Evolutionary conservation across 2,113 vertebrate genomes (phyloP), one percentile per base, ranked within the genome.

Genomic region (Taxidea taxus): DNA sequence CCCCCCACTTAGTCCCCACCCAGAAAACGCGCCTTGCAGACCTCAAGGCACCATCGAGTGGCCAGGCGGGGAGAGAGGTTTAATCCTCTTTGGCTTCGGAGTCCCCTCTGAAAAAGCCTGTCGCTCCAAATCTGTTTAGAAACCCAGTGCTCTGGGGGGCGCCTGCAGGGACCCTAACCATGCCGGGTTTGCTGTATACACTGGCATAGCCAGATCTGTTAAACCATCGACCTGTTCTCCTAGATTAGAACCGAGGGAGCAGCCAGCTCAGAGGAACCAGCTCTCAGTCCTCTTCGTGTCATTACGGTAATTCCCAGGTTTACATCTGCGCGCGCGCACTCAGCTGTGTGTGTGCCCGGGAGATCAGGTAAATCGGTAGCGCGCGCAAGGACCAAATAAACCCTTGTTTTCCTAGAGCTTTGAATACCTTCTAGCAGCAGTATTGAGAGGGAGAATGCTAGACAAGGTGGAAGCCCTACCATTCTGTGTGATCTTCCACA

Each of bases 221-320:
- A 96, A 94, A 80, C n/a, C 25, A 51, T 6, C 23, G 54, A 64
- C 84, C 15, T 7, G 21, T n/a, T 87, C 20, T 90, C 62, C 60
- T 62, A 72, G 70, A 81, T 95, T 88, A 92, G 74, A 77, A 37
- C 39, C 49, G 62, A 95, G 62, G 2, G 0, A 87, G 23, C 21
- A 70, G 34, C 21, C 29, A 83, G 47, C 74, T 90, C 81, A 81
- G 20, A 68, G 54, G 54, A 64, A 78, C 31, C n/a, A 58, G 13
- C 39, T 66, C 56, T 47, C 39, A 0, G n/a, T 75, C 88, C 44
- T 94, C 54, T 93, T 97, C 54, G 0, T 27, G 66, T 93, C 80
- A 94, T 93, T 97, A 95, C 2, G 27, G 91, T 96, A 97, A 94
- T 94, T 95, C 87, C 64, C 78, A 91, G 70, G 92, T 96, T 97